phyloP scores from a whole-genome alignment of 2,888 invertebrate genomes.

The Drosophila merina region DNA sequence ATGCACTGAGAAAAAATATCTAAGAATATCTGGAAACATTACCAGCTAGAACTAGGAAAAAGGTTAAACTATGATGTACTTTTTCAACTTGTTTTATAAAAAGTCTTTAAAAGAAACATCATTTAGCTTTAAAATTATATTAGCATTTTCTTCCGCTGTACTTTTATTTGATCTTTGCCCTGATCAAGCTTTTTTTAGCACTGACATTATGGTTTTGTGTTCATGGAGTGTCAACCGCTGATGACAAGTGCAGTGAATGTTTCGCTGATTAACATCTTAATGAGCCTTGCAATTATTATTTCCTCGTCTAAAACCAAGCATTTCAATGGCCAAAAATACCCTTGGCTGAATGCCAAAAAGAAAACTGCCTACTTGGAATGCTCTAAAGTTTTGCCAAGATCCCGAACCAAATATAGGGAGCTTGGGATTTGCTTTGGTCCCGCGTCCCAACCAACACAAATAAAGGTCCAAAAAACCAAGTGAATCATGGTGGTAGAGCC shows the following conservation, averaged over 20 bases:
- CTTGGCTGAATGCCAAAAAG: constrained; percentile 21
- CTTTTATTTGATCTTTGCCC: constrained; percentile 17
- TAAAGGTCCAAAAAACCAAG: constrained; percentile 40
- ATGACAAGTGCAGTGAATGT: constrained; percentile 42
- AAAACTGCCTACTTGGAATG: constrained; percentile 2
- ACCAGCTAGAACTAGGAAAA: neutral
- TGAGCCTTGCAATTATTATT: constrained; percentile 46
- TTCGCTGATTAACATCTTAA: constrained; percentile 51
- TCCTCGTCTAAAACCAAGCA: constrained; percentile 18
- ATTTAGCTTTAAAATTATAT: neutral
- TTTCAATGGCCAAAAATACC: constrained; percentile 23
- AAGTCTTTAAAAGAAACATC: too few relatives aligned
- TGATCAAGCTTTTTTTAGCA: constrained; percentile 28
- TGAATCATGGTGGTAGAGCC: constrained; percentile 60
- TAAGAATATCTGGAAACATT: neutral
- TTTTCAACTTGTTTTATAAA: too few relatives aligned
- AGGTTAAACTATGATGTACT: too few relatives aligned
- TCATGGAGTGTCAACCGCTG: constrained; percentile 37
- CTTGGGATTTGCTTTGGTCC: neutral
- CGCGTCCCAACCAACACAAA: constrained; percentile 4
- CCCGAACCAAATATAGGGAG: constrained; percentile 5
- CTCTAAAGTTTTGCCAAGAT: neutral
- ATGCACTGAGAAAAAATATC: constrained; percentile 13
- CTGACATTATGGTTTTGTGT: constrained; percentile 29
- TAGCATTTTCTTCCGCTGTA: neutral